Base-by-base conservation (phyloP, 2,797 vertebrate species). In the Chrosomus eos region DNA sequence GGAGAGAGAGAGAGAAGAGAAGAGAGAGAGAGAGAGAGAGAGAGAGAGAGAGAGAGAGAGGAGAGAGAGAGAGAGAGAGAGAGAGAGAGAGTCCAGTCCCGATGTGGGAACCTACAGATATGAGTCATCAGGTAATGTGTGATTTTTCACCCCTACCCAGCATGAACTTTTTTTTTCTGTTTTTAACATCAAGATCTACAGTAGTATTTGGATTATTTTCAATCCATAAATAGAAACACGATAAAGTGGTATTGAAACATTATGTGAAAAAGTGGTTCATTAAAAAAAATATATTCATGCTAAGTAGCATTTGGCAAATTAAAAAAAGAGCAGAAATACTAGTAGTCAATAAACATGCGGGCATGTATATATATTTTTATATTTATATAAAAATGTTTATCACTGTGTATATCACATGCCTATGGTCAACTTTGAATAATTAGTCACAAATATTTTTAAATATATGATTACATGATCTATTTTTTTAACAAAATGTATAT, bases 81-180 rank as follows among this genome's bases (percentile, higher is more conserved):
- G 82, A 45, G 90, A 72, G 84, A 64, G 26, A 40, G n/a, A 28
- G 70, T 71, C 85, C 83, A 76, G 62, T 51, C 58, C 82, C 67
- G 3, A 90, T 92, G 93, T 95, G 95, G 95, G 95, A 96, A 96
- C 93, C 70, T 80, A 71, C 74, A 74, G 91, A 76, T 80, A 87
- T 21, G 67, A 88, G 92, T 92, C 95, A 94, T 94, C 93, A 94
- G 92, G 90, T 74, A 84, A 95, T 90, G 95, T 95, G 95, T 94
- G 92, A 93, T 91, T 93, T 95, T 91, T 89, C 95, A 89, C 93
- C 94, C 93, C 43, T 0, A 72, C 72, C 81, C 82, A 89, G 70
- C 80, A 74, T 84, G 67, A 87, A 84, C 81, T 81, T 67, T 51
- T 76, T 76, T 64, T 43, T 48, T 16, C 71, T 89, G 81, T 78